phyloP scores from a whole-genome alignment of 64 coral and sea anemone species.

The Cladopsammia gracilis region DNA sequence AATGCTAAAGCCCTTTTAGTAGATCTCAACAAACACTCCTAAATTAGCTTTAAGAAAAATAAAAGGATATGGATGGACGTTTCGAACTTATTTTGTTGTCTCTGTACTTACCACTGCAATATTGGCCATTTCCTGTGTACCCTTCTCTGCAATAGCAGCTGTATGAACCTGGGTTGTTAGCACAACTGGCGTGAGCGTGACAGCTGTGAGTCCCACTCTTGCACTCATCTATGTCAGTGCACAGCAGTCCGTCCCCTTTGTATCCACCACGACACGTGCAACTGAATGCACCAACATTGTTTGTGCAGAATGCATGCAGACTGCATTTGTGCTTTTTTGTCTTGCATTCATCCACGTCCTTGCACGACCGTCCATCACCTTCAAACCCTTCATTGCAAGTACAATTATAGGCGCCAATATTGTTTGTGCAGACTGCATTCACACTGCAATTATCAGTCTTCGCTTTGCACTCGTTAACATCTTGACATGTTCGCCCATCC shows the following conservation, averaged over 20 bases:
- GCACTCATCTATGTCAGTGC: constrained; percentile 56
- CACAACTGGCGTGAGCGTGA: constrained; percentile 16
- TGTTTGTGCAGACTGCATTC: constrained; percentile 50
- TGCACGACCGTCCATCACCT: constrained; percentile 54
- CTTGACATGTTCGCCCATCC: neutral
- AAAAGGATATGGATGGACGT: too few species aligned
- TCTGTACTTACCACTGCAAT: neutral
- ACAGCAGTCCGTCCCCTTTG: constrained; percentile 29
- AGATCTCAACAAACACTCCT: too few species aligned
- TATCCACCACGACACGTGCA: constrained; percentile 57
- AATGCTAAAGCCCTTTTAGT: too few species aligned
- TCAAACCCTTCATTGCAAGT: constrained; percentile 24
- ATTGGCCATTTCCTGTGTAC: constrained; percentile 18
- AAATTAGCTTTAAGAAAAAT: too few species aligned
- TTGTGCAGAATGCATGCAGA: constrained; percentile 34
- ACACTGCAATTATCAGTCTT: constrained; percentile 6
- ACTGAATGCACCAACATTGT: constrained; percentile 53
- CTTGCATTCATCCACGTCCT: constrained; percentile 62
- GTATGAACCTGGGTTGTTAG: constrained; percentile 37
- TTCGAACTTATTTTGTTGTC: neutral
- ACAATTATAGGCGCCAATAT: constrained; percentile 25
- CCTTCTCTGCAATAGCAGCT: constrained; percentile 28
- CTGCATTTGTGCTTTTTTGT: constrained; percentile 15
- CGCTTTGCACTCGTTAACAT: constrained; percentile 50
- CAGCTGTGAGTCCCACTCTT: constrained; percentile 14